Base-by-base conservation (phyloP, 53 echinoderm and acorn worm genomes). In the Apostichopus leukothele region DNA sequence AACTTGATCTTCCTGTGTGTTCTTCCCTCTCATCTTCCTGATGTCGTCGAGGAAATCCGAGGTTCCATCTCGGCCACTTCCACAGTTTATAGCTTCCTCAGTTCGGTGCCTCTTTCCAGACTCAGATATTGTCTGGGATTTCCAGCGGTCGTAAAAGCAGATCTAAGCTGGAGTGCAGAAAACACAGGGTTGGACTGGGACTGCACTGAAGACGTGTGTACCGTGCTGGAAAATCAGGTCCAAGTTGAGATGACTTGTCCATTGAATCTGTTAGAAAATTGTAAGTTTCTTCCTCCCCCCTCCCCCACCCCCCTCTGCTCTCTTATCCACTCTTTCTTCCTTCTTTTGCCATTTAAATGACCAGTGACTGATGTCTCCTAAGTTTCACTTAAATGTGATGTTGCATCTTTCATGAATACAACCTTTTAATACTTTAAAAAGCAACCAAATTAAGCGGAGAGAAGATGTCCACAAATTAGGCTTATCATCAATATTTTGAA, bases 211-310 rank as follows among this genome's bases (percentile, higher is more conserved):
- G 98, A 95, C 85, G 86, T 97, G 5, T 95, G 95, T 66, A 91
- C 81, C 39, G 90, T 95, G 5, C 84, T 97, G 74, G 98, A 95
- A 81, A 94, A 95, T 74, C 94, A 87, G 12, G 88, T 90, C n/a
- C 95, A 95, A 61, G 98, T 95, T n/a, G 92, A 94, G 51, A 85
- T 89, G 76, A 97, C 98, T 8, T 97, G 98, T 57, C 98, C 98
- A 39, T 81, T 97, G 22, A 87, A 87, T 57, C 21, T 75, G 14
- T 20, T 11, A 53, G 75, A 75, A 51, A 75, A 87, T 20, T 7
- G 88, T 87, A 51, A 87, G 88, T 16, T 71, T 71, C 20, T 21
- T 71, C 0, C 5, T 5, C 18, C 18, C 18, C 6, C 5, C n/a
- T n/a, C 25, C 25, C 25, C 25, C 1, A 1, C 25, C 25, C 25